Base-by-base conservation (phyloP, 1,140 invertebrate species). In the Hermatobates lingyangjiaoensis region DNA sequence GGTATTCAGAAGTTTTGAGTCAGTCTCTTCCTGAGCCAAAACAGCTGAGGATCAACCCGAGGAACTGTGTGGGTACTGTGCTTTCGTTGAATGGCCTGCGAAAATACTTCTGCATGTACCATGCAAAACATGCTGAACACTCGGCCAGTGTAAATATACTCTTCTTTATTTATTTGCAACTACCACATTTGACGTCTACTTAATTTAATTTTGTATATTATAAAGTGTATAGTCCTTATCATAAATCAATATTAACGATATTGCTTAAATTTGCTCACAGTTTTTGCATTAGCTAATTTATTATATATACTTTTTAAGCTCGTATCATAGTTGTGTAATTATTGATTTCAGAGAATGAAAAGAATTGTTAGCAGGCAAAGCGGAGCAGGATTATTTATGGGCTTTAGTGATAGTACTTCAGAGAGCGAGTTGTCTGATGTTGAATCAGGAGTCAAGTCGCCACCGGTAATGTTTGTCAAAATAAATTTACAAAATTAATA, bases 21-120 rank as follows among this genome's bases (percentile, higher is more conserved):
- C 71, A 92, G 56, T 87, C 86, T 48, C 71, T 94, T 44, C 76
- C 81, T 21, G 81, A 89, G 66, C 79, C 75, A 42, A 71, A 79
- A 50, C 80, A 87, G 58, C 70, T 96, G 48, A 80, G 83, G 56
- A 94, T 98, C 30, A 97, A 98, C 73, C 86, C 90, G 2, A 79
- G 87, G 59, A 97, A 97, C 71, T 96, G 91, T 67, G 81, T 97
- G 27, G 95, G 95, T 4, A 98, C 95, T 21, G 93, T 98, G 27
- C 68, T 98, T 21, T 86, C 91, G 1, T 68, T 98, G 28, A 98
- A 97, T 70, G 93, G 93, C 3, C 87, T 91, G 66, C 73, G 92
- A 45, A 91, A 92, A 68, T 97, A 97, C 68, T 97, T 96, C 70
- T 96, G 89, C 64, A 92, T 98, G 71, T 98, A 95, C 69, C 93